Base-by-base conservation (phyloP, 2,888 invertebrate species). In the Synergus itoensis region DNA sequence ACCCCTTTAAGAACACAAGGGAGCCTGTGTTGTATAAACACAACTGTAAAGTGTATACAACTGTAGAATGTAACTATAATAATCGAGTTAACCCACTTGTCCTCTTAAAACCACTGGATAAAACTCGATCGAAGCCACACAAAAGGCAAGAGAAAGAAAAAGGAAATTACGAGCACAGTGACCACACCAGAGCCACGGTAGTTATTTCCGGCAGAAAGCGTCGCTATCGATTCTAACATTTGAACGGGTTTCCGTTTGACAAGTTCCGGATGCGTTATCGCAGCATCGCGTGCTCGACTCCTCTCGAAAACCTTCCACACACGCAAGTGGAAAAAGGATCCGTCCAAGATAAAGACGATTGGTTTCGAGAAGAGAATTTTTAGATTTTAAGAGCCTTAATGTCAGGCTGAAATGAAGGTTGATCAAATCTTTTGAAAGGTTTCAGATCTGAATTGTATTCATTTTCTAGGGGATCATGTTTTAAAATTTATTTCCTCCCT, bases 161-260 rank as follows among this genome's bases (percentile, higher is more conserved):
- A 65, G 65, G 41, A 65, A 45, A 65, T 65, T 36, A 21, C 14
- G 45, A 67, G 21, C 11, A 45, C 40, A 65, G 45, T 73, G 69
- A 73, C 69, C 69, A 73, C 69, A 73, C 69, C 48, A 45, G 69
- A 48, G 69, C 65, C 21, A 62, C 36, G 21, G 36, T 48, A 28
- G 69, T 73, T 53, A 73, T 73, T 73, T 73, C 69, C 69, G 69
- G 69, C 28, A 73, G 69, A 73, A 48, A 48, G 69, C 45, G 69
- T 48, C 65, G 45, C 36, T 14, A 73, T 73, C 69, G 69, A 73
- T 73, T 73, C 69, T 14, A 69, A 16, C 48, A 16, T 69, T 69
- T 69, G 65, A 65, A 65, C 43, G 65, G 43, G 12, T 65, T 65
- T 65, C 60, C 60, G 60, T 60, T 28, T 60, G 60, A 60, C 41